Base-by-base conservation (phyloP, 2,113 vertebrate species). In the Dryoscopus gambensis region DNA sequence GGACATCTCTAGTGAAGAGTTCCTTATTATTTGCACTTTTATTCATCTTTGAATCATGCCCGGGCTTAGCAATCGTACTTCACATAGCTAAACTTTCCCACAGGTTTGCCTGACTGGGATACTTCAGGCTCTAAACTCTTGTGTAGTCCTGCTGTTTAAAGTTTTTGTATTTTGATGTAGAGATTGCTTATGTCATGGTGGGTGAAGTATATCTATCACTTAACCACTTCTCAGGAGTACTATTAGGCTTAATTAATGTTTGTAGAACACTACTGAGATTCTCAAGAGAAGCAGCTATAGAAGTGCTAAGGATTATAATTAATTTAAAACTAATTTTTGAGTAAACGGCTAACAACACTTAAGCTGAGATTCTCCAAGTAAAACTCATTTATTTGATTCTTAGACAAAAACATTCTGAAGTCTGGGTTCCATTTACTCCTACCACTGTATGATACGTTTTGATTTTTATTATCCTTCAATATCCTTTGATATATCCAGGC, bases 211-310 rank as follows among this genome's bases (percentile, higher is more conserved):
- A 94, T 86, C 71, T 88, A 42, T 84, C 60, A 77, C 56, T 88
- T 94, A 94, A 74, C 68, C 84, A 87, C 93, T 96, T 95, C 84
- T 95, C 92, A 84, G 85, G 73, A 95, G 90, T 90, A 93, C 92
- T 77, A 64, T 95, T 73, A 88, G 52, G 47, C 50, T 84, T 97
- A 95, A 96, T 96, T 96, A 94, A 92, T 93, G 63, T 90, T 94
- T 95, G 83, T 84, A 87, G 90, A 92, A 93, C 60, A 78, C 76
- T 91, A 64, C 2, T n/a, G 86, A 96, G 88, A 78, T 84, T 77
- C 90, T 89, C 85, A 76, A 79, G 95, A 93, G 82, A 95, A 95
- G 77, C 79, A 94, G 79, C 68, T 46, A 89, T 64, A 89, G 64
- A 81, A 92, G 83, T 88, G 82, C 81, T 76, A 95, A 85, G 59